Conservation (phyloP, 1,140 invertebrate genomes). For the Apis laboriosa region DNA sequence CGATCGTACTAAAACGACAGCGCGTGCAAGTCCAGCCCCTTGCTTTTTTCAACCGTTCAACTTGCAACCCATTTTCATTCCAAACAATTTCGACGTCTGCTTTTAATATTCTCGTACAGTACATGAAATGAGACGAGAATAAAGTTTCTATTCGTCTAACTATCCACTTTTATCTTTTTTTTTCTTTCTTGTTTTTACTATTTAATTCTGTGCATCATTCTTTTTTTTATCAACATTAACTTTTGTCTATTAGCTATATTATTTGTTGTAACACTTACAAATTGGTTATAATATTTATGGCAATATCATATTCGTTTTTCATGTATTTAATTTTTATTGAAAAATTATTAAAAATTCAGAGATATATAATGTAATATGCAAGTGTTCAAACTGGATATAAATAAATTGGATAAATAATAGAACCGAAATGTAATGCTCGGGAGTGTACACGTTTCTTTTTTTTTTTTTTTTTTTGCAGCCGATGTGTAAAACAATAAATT, state of each 20-base stretch:
- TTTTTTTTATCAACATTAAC: no score
- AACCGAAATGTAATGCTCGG: background rate
- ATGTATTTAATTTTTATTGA: background rate
- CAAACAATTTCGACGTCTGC: conserved; percentile 59
- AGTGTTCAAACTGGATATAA: background rate
- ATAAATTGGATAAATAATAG: conserved; percentile 2
- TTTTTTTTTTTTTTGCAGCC: background rate
- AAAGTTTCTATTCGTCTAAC: background rate
- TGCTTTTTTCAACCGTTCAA: conserved; percentile 8
- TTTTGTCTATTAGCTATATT: no score
- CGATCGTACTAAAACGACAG: conserved; percentile 53
- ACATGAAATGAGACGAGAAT: conserved; percentile 12
- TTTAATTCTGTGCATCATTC: background rate
- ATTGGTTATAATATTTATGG: background rate
- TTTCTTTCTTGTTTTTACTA: background rate
- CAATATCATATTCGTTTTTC: no score
- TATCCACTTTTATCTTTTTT: background rate
- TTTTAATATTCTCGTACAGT: conserved; percentile 49
- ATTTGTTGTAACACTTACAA: background rate
- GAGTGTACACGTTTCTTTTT: background rate
- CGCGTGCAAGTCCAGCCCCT: conserved; percentile 38
- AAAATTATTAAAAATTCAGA: no score
- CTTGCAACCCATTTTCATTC: conserved; percentile 58
- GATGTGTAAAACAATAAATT: background rate
- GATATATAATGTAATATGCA: background rate